Evolutionary conservation across 2,113 vertebrate species (phyloP), one percentile per base, ranked within the genome.

Genomic region (Procavia capensis): DNA sequence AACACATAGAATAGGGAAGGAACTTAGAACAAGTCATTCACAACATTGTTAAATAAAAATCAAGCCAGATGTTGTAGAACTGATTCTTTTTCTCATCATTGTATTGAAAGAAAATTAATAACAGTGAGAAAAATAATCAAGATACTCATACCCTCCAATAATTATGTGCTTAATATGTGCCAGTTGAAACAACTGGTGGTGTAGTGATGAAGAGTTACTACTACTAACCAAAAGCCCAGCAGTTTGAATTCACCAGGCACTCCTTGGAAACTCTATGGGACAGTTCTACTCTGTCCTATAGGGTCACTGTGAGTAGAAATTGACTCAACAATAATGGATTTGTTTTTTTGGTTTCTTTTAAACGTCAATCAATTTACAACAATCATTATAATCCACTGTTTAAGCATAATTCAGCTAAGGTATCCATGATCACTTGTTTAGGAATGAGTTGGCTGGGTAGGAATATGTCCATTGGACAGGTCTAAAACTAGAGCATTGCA

Each of bases 31-130:
- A 81, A 85, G 3, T 57, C 34, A 45, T 9, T 78, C 47, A 80
- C 36, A 83, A 20, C 34, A 74, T 88, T 75, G 14, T 13, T n/a
- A n/a, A 70, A 36, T 4, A n/a, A 70, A 70, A 70, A n/a, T 5
- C 34, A 70, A 70, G 5, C 17, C 14, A 70, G 66, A 36, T 70
- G 5, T 17, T n/a, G 25, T 70, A 4, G 34, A 3, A 20, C 9
- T 8, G 20, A 82, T 59, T 16, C 27, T 74, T 80, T 2, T 8
- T 45, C 6, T 92, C 13, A 82, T 39, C 20, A 64, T 19, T 88
- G 68, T 86, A 83, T 41, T 83, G 24, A 74, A 91, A 11, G 29
- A 66, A n/a, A n/a, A n/a, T n/a, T n/a, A n/a, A 76, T 86, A 92
- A 64, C n/a, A 16, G 22, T 17, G 82, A 74, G 41, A 83, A 92